Evolutionary conservation across 2,113 vertebrate species (phyloP).

Genomic region (Periophthalmus modestus): DNA sequence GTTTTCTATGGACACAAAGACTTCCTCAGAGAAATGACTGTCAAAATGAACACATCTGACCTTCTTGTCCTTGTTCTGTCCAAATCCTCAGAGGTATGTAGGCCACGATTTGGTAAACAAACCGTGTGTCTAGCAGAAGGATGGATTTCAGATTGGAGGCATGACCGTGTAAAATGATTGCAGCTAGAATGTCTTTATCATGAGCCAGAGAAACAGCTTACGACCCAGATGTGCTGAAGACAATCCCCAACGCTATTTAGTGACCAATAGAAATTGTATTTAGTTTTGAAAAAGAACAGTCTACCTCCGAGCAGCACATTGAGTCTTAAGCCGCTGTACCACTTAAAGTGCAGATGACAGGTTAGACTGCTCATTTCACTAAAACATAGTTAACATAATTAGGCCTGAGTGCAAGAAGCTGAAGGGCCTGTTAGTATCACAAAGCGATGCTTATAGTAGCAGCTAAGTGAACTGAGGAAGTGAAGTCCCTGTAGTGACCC

Average conservation of each 20-base stretch:
- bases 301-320: neutral
- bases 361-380: too few species aligned
- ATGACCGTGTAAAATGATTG: constrained; percentile 5
- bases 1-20: constrained; percentile 3
- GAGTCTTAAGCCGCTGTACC: too few species aligned
- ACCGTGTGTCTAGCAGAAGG: neutral
- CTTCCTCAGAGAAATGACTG: constrained; percentile 16
- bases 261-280: neutral
- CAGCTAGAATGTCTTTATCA: neutral
- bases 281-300: neutral
- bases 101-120: constrained; percentile 2
- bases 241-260: neutral
- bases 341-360: too few species aligned
- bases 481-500: too few species aligned
- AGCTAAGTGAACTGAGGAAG: too few species aligned
- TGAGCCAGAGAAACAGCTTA: neutral
- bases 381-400: too few species aligned
- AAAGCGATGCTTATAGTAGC: too few species aligned
- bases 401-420: too few species aligned
- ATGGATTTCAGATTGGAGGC: neutral
- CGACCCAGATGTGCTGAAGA: neutral
- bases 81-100: neutral
- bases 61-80: neutral
- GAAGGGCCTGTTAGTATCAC: too few species aligned
- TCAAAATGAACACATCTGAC: neutral